Evolutionary conservation across 2,113 vertebrate genomes (phyloP), one percentile per base, ranked within the genome.

Genomic region (Vombatus ursinus): DNA sequence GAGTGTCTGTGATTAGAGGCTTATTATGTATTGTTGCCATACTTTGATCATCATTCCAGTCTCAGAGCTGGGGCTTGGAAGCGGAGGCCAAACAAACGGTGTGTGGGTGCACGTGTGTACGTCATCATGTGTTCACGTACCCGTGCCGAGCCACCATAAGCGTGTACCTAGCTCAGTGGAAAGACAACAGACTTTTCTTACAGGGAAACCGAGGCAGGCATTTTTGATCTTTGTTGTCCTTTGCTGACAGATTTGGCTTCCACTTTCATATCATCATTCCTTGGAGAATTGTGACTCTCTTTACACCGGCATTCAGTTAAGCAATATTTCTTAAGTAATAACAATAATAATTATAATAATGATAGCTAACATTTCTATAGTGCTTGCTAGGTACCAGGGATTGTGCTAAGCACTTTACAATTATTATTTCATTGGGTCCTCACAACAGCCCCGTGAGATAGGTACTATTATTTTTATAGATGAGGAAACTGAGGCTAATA

Each of bases 11-110:
- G 16, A 44, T 44, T 2, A 8, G 68, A 22, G n/a, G 12, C 31
- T 8, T 22, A 22, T 77, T 22, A 8, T n/a, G 6, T 22, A 0
- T 22, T 37, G 7, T 77, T 10, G 68, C 37, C 68, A 2, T 44
- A 5, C 68, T 3, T 8, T 19, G 16, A 37, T n/a, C 31, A 8
- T 54, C 24, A 12, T 11, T 31, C 57, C 26, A 61, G 57, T 11
- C 12, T 31, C 57, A 31, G 57, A 61, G 26, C 9, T 77, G 37
- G 37, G 1, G 4, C 19, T 77, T 44, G 37, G 68, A 22, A 22
- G 37, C 2, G 5, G 5, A 22, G 37, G 1, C 37, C 61, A 77
- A 7, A 37, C 0, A 3, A 7, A 37, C 0, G 1, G 12, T n/a
- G 61, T n/a, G 37, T 68, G 31, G 10, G 57, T 28, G 25, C 0